Evolutionary conservation across 2,888 invertebrate genomes (phyloP), one percentile per base, ranked within the genome.

Genomic region (Brenthis ino): DNA sequence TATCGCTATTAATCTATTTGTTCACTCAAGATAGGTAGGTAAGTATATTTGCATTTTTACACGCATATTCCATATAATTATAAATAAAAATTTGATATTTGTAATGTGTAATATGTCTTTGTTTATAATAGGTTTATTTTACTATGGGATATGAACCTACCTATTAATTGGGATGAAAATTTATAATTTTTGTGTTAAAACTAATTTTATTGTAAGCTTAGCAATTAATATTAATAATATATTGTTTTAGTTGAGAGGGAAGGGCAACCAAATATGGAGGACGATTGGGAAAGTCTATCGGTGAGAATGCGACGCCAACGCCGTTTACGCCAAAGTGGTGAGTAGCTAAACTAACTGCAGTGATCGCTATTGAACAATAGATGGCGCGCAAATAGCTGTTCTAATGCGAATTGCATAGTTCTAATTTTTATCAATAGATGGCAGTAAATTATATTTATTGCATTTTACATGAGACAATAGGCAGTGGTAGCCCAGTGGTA

Each of bases 271-370:
- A 93, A 91, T 71, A 93, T 95, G 87, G 95, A 96, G 79, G 95
- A 96, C 75, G 96, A 96, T 80, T 97, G 96, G 95, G 96, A 97
- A 82, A 96, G 96, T 79, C 93, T 96, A 66, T 96, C 96, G 37
- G 95, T 96, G 70, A 93, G 96, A 79, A 95, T 96, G 85, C 94
- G 96, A 81, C 94, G 95, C 74, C 94, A 95, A 85, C 93, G 95
- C 76, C 93, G 94, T 68, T 91, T 88, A 51, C 87, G 91, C 14
- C 86, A 84, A 12, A 82, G 76, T 76, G 93, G 93, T 93, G 83
- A 87, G 85, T 77, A 72, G 48, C 50, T 1, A 48, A 53, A 65
- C 51, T 67, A 60, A 4, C 24, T 24, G 37, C 72, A 71, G 71
- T 77, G 71, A 20, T 53, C n/a, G 14, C 77, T 77, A 78, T 56